Conservation (phyloP, 2,113 vertebrate genomes). For the Grus americana region DNA sequence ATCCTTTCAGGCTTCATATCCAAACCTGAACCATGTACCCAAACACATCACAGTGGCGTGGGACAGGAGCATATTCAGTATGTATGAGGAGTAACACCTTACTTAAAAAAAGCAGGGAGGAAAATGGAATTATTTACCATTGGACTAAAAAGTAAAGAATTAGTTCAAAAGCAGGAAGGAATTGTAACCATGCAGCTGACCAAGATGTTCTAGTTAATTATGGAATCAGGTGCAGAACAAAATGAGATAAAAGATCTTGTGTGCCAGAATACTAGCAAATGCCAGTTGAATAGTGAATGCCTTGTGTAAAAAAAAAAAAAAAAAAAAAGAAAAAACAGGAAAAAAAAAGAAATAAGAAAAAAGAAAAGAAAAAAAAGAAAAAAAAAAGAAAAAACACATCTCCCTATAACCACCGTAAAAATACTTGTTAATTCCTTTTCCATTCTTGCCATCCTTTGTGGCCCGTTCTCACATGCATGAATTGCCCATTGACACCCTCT, state of each 20-base stretch:
- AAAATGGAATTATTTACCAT: background rate
- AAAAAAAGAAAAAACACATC: background rate
- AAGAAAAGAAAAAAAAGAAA: background rate
- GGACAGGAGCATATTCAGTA: background rate
- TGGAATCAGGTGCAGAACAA: background rate
- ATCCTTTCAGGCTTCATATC: background rate
- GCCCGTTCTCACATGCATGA: background rate
- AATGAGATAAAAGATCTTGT: background rate
- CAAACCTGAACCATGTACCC: background rate
- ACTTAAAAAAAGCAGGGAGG: background rate
- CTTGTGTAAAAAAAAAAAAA: background rate
- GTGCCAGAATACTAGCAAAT: background rate
- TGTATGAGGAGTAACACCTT: background rate
- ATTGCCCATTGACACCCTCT: background rate
- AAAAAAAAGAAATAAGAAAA: background rate
- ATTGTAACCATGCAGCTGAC: background rate
- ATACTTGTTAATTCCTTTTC: background rate
- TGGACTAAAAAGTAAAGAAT: background rate
- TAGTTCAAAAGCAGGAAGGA: background rate
- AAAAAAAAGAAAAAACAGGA: background rate
- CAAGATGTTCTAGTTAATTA: background rate
- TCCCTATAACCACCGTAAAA: background rate
- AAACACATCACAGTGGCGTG: background rate
- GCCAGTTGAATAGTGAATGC: background rate
- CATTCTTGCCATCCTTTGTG: background rate